Conservation (phyloP, 2,888 invertebrate species). For the Crocallis elinguaria region DNA sequence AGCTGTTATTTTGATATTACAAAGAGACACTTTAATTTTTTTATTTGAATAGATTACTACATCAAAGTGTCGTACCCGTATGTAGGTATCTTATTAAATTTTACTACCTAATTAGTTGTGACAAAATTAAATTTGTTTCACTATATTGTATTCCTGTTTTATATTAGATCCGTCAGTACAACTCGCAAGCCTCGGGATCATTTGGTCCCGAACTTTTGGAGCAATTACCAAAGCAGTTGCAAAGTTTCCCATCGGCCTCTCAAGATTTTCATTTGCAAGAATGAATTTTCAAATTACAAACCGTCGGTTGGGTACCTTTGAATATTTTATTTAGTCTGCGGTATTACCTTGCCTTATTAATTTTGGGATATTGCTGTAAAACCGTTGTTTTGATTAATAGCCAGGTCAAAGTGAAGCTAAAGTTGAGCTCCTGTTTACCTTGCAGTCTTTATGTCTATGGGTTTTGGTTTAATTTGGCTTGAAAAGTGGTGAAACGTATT, state of each 20-base stretch:
- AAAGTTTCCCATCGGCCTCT: slow-evolving; percentile 62
- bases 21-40: too few species aligned
- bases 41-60: too few species aligned
- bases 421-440: background rate
- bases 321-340: slow-evolving; percentile 31
- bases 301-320: slow-evolving; percentile 33
- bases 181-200: slow-evolving; percentile 56
- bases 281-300: slow-evolving; percentile 59
- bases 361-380: slow-evolving; percentile 5
- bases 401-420: background rate
- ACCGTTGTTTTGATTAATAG: slow-evolving; percentile 14
- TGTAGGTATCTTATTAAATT: too few species aligned
- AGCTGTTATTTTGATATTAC: too few species aligned
- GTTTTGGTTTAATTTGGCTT: background rate
- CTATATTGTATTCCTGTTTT: slow-evolving; percentile 44
- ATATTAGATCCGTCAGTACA: slow-evolving; percentile 60
- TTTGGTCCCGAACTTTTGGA: slow-evolving; percentile 68
- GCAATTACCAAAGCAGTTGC: slow-evolving; percentile 77
- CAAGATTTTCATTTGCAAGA: slow-evolving; percentile 58
- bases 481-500: background rate
- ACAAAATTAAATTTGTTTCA: background rate
- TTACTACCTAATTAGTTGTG: too few species aligned
- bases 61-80: too few species aligned
- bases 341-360: slow-evolving; percentile 22
- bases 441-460: background rate